Base-by-base conservation (phyloP, 2,113 vertebrate genomes). In the human region DNA sequence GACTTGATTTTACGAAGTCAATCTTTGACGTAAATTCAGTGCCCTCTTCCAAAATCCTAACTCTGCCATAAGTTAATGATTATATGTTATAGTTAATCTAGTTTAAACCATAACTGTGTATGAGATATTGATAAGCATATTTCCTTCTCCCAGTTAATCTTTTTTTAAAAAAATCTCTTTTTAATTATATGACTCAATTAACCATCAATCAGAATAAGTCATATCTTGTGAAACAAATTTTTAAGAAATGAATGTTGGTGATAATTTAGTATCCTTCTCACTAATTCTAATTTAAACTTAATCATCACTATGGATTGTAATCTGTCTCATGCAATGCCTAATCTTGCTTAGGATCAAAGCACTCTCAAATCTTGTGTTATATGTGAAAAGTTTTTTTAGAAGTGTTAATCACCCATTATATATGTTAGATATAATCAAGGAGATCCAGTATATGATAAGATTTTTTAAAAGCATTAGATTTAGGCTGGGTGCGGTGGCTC, bases 1-100 rank as follows among this genome's bases (percentile, higher is more conserved):
- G 66, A 83, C 85, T 94, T 88, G 30, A 9, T 79, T 82, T 93
- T 91, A 92, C 10, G 48, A 91, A 30, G 30, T 94, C 43, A 81
- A 0, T 89, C 61, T 94, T 90, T 50, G 17, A 92, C 55, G 61
- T 52, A 5, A 94, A 70, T 93, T 73, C 18, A 55, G 66, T 75
- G 45, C 8, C 43, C 18, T 80, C 20, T 93, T 48, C 12, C 48
- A 17, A 88, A 78, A 89, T 38, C 52, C 72, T 82, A 32, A 86
- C 22, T 73, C 50, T 72, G 1, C 61, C 23, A 27, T 72, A 73
- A 23, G 1, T 68, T 90, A 50, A 73, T 3, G 27, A 64, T 3
- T 35, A 48, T 35, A 17, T 38, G 12, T 70, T 43, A 32, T 13
- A 45, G 40, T 82, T 89, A 68, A 89, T 80, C 38, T 64, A 68